Base-by-base conservation (phyloP, 2,888 invertebrate genomes). In the Parnassius apollo region DNA sequence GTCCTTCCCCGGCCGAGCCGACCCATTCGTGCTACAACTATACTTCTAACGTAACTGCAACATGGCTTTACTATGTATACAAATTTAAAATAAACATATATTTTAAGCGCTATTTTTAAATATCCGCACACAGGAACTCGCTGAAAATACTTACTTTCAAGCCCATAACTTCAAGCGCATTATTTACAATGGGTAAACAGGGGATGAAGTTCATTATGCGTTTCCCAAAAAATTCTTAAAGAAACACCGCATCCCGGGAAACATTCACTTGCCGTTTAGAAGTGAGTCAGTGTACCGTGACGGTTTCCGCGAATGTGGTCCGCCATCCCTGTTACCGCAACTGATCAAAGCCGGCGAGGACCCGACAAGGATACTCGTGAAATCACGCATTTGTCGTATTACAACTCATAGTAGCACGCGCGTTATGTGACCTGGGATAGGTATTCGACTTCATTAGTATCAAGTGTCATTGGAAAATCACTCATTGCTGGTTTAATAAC, bases 261-360 rank as follows among this genome's bases (percentile, higher is more conserved):
- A 80, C 78, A 83, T 83, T 78, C 78, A 76, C 74, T 71, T 72
- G 68, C 74, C 69, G 81, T 83, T 86, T 75, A 85, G 86, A 88
- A 83, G 87, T 84, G 80, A 83, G 81, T 83, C 84, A 86, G 83
- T 82, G 88, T 89, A 85, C 88, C 90, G 90, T 88, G 77, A 90
- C 89, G 86, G 84, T 86, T 89, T 86, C 83, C 83, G 79, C 81
- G 78, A 82, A 75, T 82, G 80, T 83, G 87, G 84, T 82, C 83
- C 78, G 77, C 70, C 73, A 74, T 75, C 73, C 78, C 78, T 64
- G 82, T 83, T 78, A 81, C 79, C 77, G 78, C 72, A 74, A 72
- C 75, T 78, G 86, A 88, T 91, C 89, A 91, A 90, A 91, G 90
- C 81, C 66, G 71, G 71, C 72, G 74, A 83, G 70, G 56, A 66